These are phyloP conservation scores for Varanus salvator DNA, from an alignment of 2,113 vertebrate genomes.

Conservation along the genomic window DNA sequence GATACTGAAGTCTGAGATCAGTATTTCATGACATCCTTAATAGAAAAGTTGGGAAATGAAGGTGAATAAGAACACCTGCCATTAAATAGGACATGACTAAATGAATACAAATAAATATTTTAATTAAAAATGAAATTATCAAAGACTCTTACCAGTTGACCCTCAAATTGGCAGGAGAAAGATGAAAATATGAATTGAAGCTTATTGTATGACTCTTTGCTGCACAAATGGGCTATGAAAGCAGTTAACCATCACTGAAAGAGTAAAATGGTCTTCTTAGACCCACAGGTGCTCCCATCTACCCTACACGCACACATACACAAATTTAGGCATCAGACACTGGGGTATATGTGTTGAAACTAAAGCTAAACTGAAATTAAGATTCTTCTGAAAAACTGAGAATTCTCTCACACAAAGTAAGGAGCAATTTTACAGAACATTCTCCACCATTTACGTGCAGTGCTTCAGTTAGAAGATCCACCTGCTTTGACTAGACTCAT, in stretches of 20 bases:
- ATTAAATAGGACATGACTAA: neutral
- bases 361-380: no score
- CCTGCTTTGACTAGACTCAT: slow-evolving; percentile 34
- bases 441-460: neutral
- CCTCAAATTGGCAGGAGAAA: neutral
- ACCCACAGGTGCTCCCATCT: neutral
- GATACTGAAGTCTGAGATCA: neutral
- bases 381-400: no score
- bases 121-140: neutral
- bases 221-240: neutral
- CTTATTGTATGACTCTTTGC: neutral
- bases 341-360: no score
- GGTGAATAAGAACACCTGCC: neutral
- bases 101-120: neutral
- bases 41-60: neutral
- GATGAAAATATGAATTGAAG: neutral
- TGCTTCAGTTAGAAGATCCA: neutral
- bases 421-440: neutral
- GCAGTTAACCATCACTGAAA: neutral
- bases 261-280: neutral
- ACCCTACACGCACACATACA: neutral
- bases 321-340: no score
- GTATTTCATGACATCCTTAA: neutral
- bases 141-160: neutral
- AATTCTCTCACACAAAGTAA: no score